phyloP scores from a whole-genome alignment of 1,140 invertebrate genomes.

The Holotrichia oblita region DNA sequence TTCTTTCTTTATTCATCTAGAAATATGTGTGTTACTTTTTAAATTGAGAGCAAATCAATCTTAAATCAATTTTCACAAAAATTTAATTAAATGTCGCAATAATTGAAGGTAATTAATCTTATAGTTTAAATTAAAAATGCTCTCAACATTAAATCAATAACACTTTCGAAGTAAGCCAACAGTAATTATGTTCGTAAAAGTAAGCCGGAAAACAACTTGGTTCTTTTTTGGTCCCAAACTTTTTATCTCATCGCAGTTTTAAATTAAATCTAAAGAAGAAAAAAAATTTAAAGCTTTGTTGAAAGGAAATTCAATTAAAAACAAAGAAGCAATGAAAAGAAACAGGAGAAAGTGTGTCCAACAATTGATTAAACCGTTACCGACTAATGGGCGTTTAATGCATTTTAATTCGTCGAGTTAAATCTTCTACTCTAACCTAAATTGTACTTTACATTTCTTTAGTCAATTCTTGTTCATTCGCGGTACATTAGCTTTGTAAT shows the following conservation, averaged over 20 bases:
- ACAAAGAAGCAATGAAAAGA: constrained; percentile 27
- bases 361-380: constrained; percentile 33
- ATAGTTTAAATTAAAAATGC: no score
- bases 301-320: constrained; percentile 35
- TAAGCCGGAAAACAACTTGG: background rate
- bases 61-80: no score
- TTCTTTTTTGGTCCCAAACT: background rate
- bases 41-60: no score
- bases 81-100: no score
- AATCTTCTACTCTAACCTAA: constrained; percentile 12
- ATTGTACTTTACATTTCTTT: constrained; percentile 7
- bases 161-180: no score
- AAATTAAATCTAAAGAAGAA: constrained; percentile 13
- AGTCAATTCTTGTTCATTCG: background rate
- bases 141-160: no score
- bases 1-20: no score
- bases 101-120: no score
- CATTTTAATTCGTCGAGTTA: constrained; percentile 29
- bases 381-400: constrained; percentile 23
- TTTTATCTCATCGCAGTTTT: constrained; percentile 4
- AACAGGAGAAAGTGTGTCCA: background rate
- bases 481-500: constrained; percentile 24
- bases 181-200: background rate
- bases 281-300: background rate
- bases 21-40: no score